Base-by-base conservation (phyloP, 2,797 vertebrate genomes). In the Pelobates cultripes region DNA sequence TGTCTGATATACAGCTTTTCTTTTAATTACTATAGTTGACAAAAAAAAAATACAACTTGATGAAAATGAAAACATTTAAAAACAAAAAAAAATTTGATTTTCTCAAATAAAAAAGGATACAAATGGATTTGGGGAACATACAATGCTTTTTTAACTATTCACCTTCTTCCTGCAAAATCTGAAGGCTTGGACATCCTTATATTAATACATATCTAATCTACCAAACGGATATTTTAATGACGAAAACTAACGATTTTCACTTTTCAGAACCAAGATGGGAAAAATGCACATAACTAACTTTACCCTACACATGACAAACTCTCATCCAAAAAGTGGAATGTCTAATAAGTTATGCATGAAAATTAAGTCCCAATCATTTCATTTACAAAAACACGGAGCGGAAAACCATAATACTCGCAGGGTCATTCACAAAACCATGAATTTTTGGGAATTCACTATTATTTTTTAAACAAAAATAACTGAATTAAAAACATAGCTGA, bases 121-220 rank as follows among this genome's bases (percentile, higher is more conserved):
- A 51, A 51, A 51, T 51, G 17, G 44, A 78, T 28, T 4, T 6
- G 40, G 45, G 47, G 69, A 70, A 71, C 77, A 76, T 80, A 13
- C 82, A 79, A 81, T 84, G 85, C 83, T 89, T 86, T 87, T 81
- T 80, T 86, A 83, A 88, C 85, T 85, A 84, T 73, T 83, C 71
- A 41, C 84, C 82, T 90, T 86, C 88, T 87, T 88, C 86, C 91
- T 89, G 86, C 89, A 90, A 90, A 91, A 89, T 86, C 88, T 84
- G 87, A 91, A 92, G 90, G 88, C 88, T 89, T 91, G 88, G 90
- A 84, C 87, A 85, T 85, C 88, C 87, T 84, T 79, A 69, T 80
- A 88, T 82, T 84, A 74, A 86, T 82, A 70, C 77, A 69, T 83
- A 72, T 75, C 75, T 87, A 83, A 85, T 84, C 42, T 64, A 85